These are phyloP conservation scores for Siniperca undulata DNA, from an alignment of 2,797 vertebrate genomes.

Conservation along the genomic window DNA sequence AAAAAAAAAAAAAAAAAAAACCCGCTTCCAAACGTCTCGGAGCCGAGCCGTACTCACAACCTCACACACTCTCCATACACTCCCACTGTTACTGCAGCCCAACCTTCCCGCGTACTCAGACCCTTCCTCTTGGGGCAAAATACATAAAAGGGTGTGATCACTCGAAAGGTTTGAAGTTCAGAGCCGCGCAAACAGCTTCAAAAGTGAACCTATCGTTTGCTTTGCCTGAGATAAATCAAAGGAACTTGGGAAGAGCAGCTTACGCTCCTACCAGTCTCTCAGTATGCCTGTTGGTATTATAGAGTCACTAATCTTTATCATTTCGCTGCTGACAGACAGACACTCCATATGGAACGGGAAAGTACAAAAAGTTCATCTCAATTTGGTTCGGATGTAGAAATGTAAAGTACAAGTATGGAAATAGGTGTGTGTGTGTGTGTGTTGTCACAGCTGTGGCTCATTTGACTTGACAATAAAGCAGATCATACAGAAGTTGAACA, in stretches of 20 bases:
- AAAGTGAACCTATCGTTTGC: slow-evolving; percentile 15
- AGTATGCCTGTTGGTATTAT: background rate
- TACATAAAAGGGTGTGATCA: background rate
- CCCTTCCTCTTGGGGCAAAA: background rate
- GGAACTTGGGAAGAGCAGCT: background rate
- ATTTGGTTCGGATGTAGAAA: background rate
- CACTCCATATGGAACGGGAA: background rate
- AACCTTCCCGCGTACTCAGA: background rate
- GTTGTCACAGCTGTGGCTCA: background rate
- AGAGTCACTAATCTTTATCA: background rate
- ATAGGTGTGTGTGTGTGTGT: background rate
- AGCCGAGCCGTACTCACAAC: background rate
- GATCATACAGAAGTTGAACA: background rate
- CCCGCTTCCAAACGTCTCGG: too few species aligned
- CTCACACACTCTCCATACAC: background rate
- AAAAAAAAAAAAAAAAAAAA: too few species aligned
- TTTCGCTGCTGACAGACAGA: background rate
- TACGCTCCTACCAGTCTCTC: background rate
- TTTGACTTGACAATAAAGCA: too few species aligned
- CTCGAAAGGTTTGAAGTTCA: slow-evolving; percentile 17
- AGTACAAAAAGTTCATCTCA: too few species aligned
- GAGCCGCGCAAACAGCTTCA: slow-evolving; percentile 8
- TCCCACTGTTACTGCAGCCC: too few species aligned
- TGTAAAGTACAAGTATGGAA: too few species aligned
- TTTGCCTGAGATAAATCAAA: slow-evolving; percentile 21